These are phyloP conservation scores for Antheraea mylitta DNA, from an alignment of 1,140 invertebrate species.

Conservation along the genomic window DNA sequence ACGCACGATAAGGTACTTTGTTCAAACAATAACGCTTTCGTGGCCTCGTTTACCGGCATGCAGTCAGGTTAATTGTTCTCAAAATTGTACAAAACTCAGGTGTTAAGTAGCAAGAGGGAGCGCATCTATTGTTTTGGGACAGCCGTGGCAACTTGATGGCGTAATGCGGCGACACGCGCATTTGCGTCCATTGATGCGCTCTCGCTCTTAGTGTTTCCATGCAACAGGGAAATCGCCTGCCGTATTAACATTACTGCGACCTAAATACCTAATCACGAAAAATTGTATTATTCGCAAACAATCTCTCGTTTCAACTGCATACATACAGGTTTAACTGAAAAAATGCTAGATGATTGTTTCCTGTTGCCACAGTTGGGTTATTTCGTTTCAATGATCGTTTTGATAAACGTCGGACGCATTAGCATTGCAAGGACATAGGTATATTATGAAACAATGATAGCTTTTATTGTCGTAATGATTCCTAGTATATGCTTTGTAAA, in stretches of 20 bases:
- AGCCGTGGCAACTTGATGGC: conserved; percentile 31
- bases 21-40: conserved; percentile 6
- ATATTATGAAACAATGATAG: background rate
- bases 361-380: conserved; percentile 55
- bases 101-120: conserved; percentile 45
- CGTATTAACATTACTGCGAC: conserved; percentile 48
- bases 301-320: conserved; percentile 52
- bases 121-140: conserved; percentile 48
- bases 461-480: background rate
- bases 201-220: conserved; percentile 24
- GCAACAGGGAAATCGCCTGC: conserved; percentile 52
- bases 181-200: conserved; percentile 66
- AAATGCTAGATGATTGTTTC: conserved; percentile 69
- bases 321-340: conserved; percentile 48
- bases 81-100: conserved; percentile 49
- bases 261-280: conserved; percentile 65
- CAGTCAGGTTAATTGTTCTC: conserved; percentile 45
- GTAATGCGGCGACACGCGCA: conserved; percentile 71
- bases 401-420: conserved; percentile 42
- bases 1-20: too few species aligned
- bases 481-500: background rate
- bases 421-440: conserved; percentile 49
- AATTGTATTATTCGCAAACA: conserved; percentile 59
- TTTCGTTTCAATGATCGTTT: conserved; percentile 43
- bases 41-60: conserved; percentile 45